Evolutionary conservation across 2,888 invertebrate species (phyloP).

Genomic region (Acheta domesticus): DNA sequence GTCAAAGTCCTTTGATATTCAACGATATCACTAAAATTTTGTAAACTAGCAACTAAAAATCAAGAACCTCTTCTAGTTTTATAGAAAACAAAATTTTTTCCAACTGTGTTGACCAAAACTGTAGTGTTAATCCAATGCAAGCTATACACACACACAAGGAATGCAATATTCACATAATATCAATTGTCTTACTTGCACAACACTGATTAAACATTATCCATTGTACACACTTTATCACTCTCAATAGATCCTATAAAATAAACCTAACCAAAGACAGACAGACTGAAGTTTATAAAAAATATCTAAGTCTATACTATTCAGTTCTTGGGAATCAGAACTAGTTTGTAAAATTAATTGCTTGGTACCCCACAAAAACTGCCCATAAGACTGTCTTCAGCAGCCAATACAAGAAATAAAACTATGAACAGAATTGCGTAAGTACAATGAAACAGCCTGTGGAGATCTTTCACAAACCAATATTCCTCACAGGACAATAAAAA

Average conservation of each 20-base stretch:
- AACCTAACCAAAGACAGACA: neutral
- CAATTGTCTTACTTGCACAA: neutral
- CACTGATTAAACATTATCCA: neutral
- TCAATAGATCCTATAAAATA: neutral
- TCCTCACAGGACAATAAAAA: neutral
- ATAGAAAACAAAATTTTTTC: no score
- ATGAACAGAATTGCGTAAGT: neutral
- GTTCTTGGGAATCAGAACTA: neutral
- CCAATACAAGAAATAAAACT: neutral
- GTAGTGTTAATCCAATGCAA: neutral
- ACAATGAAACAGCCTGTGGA: neutral
- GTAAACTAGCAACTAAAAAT: no score
- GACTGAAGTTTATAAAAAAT: neutral
- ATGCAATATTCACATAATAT: slow-evolving; percentile 11
- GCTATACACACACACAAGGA: neutral
- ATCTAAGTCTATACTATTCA: neutral
- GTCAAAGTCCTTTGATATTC: no score
- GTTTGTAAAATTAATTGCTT: neutral
- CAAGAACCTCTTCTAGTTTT: no score
- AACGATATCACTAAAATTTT: no score
- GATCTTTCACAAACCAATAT: neutral
- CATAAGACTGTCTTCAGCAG: neutral
- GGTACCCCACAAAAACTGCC: slow-evolving; percentile 11
- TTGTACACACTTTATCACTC: neutral
- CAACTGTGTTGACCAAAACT: no score